Base-by-base conservation (phyloP, 2,113 vertebrate species). In the Lethenteron reissneri region DNA sequence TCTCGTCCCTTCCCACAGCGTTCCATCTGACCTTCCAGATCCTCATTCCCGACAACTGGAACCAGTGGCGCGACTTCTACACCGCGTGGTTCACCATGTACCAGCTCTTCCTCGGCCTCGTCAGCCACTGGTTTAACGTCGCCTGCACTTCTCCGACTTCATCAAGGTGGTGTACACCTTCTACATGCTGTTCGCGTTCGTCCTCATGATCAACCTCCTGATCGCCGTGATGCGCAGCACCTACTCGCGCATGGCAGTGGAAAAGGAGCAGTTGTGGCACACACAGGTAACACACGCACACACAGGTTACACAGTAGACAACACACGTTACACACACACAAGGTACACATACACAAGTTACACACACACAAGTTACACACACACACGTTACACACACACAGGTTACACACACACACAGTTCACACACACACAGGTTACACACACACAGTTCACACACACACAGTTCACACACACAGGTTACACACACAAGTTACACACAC, bases 171-270 rank as follows among this genome's bases (percentile, higher is more conserved):
- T 91, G 57, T 90, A 89, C 69, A 79, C 81, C 3, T 77, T 82
- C 71, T 94, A 91, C 0, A 86, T 86, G 57, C 79, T 99, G 77
- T 82, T 97, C 3, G 86, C 87, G 57, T 84, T 84, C 2, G 79
- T 88, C 57, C 85, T 97, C 2, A 85, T 95, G 79, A 81, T 95
- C 59, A 96, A 96, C 73, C 78, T 99, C 15, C 80, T 99, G 71
- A 90, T 89, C 9, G 91, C 89, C 78, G 95, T 95, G 87, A 97
- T 97, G 92, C 87, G 87, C 0, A 89, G 97, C 80, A 94, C 90
- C 0, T 89, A 94, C 70, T 90, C 87, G 88, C 81, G 87, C 71
- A 89, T 99, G 72, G 87, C 85, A 19, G 86, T 87, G 9, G 90
- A 94, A 72, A 80, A 83, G 70, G 89, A 96, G 14, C 89, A 97